Evolutionary conservation across 2,888 invertebrate genomes (phyloP).

Genomic region (Dynastes grantii): DNA sequence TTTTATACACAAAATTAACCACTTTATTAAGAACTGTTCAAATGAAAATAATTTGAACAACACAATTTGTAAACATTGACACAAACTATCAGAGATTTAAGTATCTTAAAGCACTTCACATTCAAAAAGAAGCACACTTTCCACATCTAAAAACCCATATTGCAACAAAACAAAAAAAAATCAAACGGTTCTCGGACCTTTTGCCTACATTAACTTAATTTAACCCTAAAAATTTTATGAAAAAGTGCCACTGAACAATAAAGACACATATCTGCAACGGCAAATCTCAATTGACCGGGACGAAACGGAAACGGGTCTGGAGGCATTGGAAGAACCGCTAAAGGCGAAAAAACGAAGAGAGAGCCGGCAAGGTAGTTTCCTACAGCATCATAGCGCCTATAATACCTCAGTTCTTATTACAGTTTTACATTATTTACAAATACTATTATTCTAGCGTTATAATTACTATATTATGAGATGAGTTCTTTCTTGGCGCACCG

Average conservation of each 20-base stretch:
- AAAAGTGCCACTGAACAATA: slow-evolving; percentile 79
- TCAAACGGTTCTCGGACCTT: no score
- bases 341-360: slow-evolving; percentile 77
- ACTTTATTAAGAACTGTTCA: no score
- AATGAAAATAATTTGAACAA: background rate
- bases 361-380: slow-evolving; percentile 76
- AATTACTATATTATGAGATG: background rate
- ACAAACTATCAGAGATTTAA: background rate
- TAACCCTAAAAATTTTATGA: slow-evolving; percentile 43
- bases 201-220: background rate
- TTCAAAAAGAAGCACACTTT: background rate
- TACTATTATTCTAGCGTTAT: background rate
- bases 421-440: background rate
- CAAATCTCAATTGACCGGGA: slow-evolving; percentile 77
- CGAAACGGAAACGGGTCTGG: slow-evolving; percentile 76
- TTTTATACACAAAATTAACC: no score
- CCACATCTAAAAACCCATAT: slow-evolving; percentile 12
- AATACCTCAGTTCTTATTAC: background rate
- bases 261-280: slow-evolving; percentile 77
- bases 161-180: background rate
- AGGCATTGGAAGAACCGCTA: slow-evolving; percentile 80
- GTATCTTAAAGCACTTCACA: background rate
- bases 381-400: slow-evolving; percentile 34
- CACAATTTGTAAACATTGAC: background rate
- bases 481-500: slow-evolving; percentile 7